Conservation (phyloP, 2,113 vertebrate species). For the Pycnonotus jocosus region DNA sequence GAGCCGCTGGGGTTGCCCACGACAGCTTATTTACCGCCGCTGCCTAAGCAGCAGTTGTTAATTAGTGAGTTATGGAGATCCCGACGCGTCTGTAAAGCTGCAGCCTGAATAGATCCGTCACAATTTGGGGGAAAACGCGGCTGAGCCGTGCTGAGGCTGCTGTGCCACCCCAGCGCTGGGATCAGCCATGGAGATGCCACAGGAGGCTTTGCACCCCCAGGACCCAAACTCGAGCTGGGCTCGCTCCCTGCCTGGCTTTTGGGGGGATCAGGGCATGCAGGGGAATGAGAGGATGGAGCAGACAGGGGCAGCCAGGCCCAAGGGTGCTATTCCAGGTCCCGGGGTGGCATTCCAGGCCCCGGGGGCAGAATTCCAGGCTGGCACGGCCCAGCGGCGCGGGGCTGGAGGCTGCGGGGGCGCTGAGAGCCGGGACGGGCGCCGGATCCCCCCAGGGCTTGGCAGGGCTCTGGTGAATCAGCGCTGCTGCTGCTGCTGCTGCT, state of each 20-base stretch:
- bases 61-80: constrained; percentile 22
- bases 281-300: background rate
- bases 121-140: background rate
- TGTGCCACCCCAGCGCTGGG: background rate
- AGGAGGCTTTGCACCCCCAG: rapidly evolving
- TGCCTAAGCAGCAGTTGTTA: constrained; percentile 25
- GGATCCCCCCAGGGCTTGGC: background rate
- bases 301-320: background rate
- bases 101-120: background rate
- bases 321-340: background rate
- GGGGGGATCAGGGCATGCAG: rapidly evolving
- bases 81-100: background rate
- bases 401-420: background rate
- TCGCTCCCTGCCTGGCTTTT: background rate
- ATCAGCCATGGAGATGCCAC: rapidly evolving
- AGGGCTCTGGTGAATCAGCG: background rate
- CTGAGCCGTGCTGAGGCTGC: background rate
- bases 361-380: background rate
- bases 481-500: background rate
- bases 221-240: rapidly evolving
- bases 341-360: background rate
- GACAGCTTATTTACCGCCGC: background rate
- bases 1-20: background rate
- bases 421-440: background rate
- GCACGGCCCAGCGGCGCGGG: background rate